phyloP scores from a whole-genome alignment of 2,888 invertebrate species.

The Clanis bilineata region DNA sequence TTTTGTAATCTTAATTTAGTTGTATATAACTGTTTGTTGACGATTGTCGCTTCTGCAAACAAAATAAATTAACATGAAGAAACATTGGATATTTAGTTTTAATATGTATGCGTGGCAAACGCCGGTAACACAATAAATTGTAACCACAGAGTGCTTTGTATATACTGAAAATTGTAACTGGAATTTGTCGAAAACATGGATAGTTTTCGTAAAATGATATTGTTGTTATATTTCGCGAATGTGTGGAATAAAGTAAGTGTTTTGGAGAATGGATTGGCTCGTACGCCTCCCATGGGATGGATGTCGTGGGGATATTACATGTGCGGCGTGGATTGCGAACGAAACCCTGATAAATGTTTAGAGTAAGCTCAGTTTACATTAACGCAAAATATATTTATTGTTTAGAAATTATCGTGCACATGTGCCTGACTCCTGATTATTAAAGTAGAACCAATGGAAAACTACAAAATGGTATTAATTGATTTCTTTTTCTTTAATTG shows the following conservation, averaged over 20 bases:
- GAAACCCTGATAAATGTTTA: constrained; percentile 84
- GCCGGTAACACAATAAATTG: background rate
- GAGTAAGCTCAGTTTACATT: constrained; percentile 82
- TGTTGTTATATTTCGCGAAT: constrained; percentile 26
- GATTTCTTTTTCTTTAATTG: too few species aligned
- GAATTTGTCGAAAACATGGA: background rate
- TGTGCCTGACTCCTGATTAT: too few species aligned
- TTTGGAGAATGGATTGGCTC: constrained; percentile 84
- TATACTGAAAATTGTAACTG: too few species aligned
- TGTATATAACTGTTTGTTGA: background rate
- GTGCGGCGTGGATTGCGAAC: constrained; percentile 83
- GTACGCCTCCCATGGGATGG: constrained; percentile 89
- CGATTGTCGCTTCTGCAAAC: background rate
- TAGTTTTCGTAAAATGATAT: background rate
- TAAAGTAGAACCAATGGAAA: too few species aligned
- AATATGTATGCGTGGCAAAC: background rate
- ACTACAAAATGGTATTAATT: too few species aligned
- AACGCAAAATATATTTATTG: too few species aligned
- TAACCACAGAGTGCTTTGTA: too few species aligned
- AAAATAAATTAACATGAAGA: background rate
- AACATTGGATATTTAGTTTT: background rate
- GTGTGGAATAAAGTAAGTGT: constrained; percentile 44
- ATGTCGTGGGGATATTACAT: constrained; percentile 87
- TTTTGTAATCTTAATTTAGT: background rate
- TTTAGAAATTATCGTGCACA: too few species aligned